A percentile compares a stretch with the other conserved stretches of the same genome.
Evolutionary conservation across 2,113 vertebrate species (phyloP).

Genomic region (Grantiella picta): DNA sequence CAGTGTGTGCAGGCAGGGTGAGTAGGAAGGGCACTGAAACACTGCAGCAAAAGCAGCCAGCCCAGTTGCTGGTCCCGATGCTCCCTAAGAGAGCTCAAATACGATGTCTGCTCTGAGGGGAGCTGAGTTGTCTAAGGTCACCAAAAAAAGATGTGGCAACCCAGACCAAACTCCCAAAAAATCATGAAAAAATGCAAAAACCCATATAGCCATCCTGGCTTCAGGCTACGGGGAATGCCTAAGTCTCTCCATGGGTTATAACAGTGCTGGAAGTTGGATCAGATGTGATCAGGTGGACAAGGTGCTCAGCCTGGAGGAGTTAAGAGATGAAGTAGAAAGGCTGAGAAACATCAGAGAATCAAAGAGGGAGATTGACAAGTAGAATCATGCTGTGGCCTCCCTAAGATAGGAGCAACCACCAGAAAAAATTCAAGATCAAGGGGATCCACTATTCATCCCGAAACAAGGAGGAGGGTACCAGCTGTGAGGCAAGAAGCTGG

Average conservation of each 20-base stretch:
- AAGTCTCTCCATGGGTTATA: not conserved
- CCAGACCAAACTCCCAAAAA: not conserved
- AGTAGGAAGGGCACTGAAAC: not conserved
- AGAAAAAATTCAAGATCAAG: not conserved
- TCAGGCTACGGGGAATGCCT: not conserved
- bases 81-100: not conserved
- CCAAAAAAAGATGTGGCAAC: fast-evolving
- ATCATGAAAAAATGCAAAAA: not conserved
- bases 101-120: not conserved
- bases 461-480: not conserved
- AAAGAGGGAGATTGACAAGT: not conserved
- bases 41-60: not conserved
- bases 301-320: not conserved
- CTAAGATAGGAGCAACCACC: not conserved
- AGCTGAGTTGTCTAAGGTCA: not conserved
- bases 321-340: not conserved
- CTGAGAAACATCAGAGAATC: not conserved
- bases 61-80: not conserved
- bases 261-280: not conserved
- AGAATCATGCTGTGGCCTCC: not conserved
- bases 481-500: not conserved
- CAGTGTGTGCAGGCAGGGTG: not conserved
- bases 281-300: not conserved
- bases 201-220: not conserved
- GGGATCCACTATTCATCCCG: not conserved